A percentile compares a stretch with the other conserved stretches of the same genome.
These are phyloP conservation scores for Mactra quadrangularis DNA, from an alignment of 1,140 invertebrate species.

Conservation along the genomic window DNA sequence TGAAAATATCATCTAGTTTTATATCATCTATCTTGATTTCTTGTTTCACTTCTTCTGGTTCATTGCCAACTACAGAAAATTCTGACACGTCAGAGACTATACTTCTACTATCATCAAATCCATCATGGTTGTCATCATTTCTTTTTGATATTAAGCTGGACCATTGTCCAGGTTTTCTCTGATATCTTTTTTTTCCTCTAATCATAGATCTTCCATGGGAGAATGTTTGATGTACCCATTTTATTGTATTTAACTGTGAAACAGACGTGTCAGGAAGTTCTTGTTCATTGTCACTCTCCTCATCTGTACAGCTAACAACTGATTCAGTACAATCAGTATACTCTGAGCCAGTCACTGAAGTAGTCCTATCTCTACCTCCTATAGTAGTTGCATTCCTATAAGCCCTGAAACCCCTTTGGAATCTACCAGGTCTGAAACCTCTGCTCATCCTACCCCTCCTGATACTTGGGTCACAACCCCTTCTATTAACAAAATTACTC, in stretches of 20 bases:
- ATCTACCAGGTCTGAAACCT: too few relatives aligned
- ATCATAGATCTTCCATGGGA: too few relatives aligned
- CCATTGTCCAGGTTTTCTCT: too few relatives aligned
- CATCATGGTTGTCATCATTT: neutral
- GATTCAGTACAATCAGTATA: too few relatives aligned
- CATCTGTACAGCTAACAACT: neutral
- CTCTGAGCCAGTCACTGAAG: too few relatives aligned
- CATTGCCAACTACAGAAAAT: neutral
- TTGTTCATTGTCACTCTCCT: neutral
- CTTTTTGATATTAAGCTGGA: too few relatives aligned
- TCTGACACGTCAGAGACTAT: slow-evolving; percentile 1
- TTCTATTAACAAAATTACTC: slow-evolving; percentile 43
- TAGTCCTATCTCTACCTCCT: too few relatives aligned
- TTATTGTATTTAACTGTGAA: neutral
- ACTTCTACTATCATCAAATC: neutral
- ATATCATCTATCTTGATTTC: neutral
- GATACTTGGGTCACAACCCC: slow-evolving; percentile 18
- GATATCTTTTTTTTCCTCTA: too few relatives aligned
- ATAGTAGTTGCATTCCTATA: too few relatives aligned
- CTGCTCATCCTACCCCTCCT: slow-evolving; percentile 42
- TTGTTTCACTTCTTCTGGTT: neutral
- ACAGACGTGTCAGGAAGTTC: neutral
- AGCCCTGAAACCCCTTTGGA: too few relatives aligned
- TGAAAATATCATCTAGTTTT: slow-evolving; percentile 13
- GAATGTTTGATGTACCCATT: too few relatives aligned